Conservation (phyloP, 2,113 vertebrate species). For the Forbesichthys papilliferus region DNA sequence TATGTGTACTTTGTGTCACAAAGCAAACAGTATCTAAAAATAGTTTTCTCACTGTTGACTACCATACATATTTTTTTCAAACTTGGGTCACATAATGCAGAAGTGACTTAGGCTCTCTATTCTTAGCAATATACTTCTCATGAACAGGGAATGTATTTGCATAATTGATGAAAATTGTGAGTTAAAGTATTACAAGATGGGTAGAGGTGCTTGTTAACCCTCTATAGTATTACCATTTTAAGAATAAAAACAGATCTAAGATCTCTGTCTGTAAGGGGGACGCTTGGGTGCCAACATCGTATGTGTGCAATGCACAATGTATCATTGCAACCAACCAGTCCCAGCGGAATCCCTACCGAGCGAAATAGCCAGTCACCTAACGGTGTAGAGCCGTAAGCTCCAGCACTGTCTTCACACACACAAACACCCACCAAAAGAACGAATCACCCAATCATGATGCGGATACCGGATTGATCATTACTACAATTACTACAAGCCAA, state of each 20-base stretch:
- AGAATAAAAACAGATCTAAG: constrained; percentile 4
- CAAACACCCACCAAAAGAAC: constrained; percentile 1
- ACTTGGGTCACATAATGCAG: too few relatives aligned
- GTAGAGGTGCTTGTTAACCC: constrained; percentile 1
- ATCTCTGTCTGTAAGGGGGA: constrained; percentile 38
- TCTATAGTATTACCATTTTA: background rate
- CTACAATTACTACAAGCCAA: constrained; percentile 27
- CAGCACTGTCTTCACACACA: constrained; percentile 22
- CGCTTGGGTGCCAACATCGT: constrained; percentile 6
- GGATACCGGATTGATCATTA: background rate
- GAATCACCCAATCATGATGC: constrained; percentile 13
- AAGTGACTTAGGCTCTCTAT: background rate
- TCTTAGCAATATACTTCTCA: constrained; percentile 15
- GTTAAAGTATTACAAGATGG: background rate
- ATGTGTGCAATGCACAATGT: constrained; percentile 7
- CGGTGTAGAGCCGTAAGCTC: constrained; percentile 19
- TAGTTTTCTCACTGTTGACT: too few relatives aligned
- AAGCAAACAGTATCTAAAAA: too few relatives aligned
- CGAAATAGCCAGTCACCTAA: constrained; percentile 31
- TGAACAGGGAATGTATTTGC: constrained; percentile 14
- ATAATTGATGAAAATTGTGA: constrained; percentile 3
- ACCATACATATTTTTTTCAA: too few relatives aligned
- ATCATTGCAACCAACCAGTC: constrained; percentile 47
- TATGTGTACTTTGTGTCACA: too few relatives aligned
- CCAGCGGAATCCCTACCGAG: constrained; percentile 26